Evolutionary conservation across 2,888 invertebrate species (phyloP), one percentile per base, ranked within the genome.

Genomic region (Beris morrisii): DNA sequence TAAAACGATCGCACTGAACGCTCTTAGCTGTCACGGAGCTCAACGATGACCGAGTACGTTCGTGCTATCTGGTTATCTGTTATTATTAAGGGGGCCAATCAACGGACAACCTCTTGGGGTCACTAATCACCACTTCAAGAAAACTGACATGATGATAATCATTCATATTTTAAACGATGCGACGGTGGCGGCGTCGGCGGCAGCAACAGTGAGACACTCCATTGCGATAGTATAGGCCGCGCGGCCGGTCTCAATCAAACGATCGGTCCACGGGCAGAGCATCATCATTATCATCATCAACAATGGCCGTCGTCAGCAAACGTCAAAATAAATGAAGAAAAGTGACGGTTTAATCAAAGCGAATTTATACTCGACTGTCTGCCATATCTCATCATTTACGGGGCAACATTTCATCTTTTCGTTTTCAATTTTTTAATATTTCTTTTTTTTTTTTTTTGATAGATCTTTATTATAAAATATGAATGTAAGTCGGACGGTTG

Each of bases 241-340:
- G 30, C 5, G 6, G 30, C 15, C 53, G 53, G 31, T 12, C 53
- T 30, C 53, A 30, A 53, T 53, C 53, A 53, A 53, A 53, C 28
- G 46, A 13, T 9, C 53, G 13, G 53, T 53, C 5, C 31, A n/a
- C 44, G 38, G 31, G 30, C 46, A 31, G 31, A 48, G 30, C 59
- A 31, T 48, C 61, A 52, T 32, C 48, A 46, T 50, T 50, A 52
- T 52, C 52, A 50, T 52, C 61, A 43, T 52, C 61, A 52, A 38
- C 50, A 32, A 38, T 52, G 28, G 12, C 22, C 15, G 43, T 52
- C 59, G 31, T 30, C 59, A 32, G n/a, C 48, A 76, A 59, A 72
- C 76, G 78, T 78, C 78, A 78, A 78, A 78, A 78, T 78, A 77
- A 77, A 78, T 78, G 76, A 77, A 78, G 78, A 75, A 77, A 78